Conservation (phyloP, 2,888 invertebrate species). For the Heliconius sara region DNA sequence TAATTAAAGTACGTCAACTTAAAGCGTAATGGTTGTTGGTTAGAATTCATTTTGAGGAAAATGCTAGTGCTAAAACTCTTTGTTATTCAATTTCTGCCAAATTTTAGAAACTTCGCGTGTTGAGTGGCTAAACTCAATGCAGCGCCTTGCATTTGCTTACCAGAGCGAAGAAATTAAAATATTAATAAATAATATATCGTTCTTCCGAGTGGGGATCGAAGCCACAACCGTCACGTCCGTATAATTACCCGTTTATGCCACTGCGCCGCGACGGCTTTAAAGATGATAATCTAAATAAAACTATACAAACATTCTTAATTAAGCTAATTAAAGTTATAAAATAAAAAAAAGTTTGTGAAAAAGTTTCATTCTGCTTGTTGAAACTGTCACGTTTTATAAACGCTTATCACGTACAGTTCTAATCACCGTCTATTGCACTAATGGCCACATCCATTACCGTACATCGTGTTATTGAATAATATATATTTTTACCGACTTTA, state of each 20-base stretch:
- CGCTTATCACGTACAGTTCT: slow-evolving; percentile 48
- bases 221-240: not conserved
- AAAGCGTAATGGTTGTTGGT: too few species aligned
- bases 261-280: not conserved
- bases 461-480: slow-evolving; percentile 13
- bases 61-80: not conserved
- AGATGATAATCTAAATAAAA: not conserved
- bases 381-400: slow-evolving; percentile 24
- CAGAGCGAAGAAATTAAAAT: not conserved
- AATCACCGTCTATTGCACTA: slow-evolving; percentile 49
- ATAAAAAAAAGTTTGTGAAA: slow-evolving; percentile 10
- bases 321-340: slow-evolving; percentile 6
- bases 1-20: not conserved
- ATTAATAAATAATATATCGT: not conserved
- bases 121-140: not conserved
- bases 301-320: not conserved
- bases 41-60: too few species aligned
- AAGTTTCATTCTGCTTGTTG: slow-evolving; percentile 1
- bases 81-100: not conserved
- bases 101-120: not conserved
- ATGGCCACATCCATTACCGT: slow-evolving; percentile 50
- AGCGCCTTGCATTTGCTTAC: not conserved
- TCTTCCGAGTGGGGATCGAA: not conserved
- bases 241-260: not conserved
- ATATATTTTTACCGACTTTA: not conserved